Base-by-base conservation (phyloP, 2,888 invertebrate genomes). In the Carpatolechia fugitivella region DNA sequence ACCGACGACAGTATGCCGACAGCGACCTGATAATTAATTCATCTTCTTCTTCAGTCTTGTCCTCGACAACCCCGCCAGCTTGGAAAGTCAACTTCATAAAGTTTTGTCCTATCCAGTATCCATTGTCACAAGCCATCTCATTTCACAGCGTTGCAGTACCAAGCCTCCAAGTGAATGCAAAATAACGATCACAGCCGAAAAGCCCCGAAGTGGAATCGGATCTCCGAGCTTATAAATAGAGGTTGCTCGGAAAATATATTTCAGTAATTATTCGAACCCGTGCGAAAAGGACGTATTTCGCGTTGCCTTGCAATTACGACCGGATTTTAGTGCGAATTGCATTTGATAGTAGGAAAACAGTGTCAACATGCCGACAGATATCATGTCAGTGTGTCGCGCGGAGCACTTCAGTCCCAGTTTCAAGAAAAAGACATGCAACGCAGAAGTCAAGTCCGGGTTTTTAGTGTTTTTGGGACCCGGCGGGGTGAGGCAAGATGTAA, bases 381-480 rank as follows among this genome's bases (percentile, higher is more conserved):
- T 86, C 50, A 80, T 83, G 76, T 60, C 85, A 52, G 68, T 73
- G 55, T 81, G 77, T 62, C 76, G 69, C 40, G 62, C 73, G 35
- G 81, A 80, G 70, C 74, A 82, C 74, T 78, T 91, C 81, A 64
- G 87, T 61, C 74, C 84, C 76, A 67, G 69, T 58, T 73, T 75
- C 53, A 69, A 61, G 54, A 82, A 75, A 60, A 82, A 77, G 69
- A 66, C 74, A 8, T 69, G 70, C 73, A 91, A 91, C 70, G 92
- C 91, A 11, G 93, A 93, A 77, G 85, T 91, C 58, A 93, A 92
- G 80, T 91, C 91, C 59, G 93, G 93, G n/a, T 91, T 92, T 69
- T 86, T 93, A 80, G 92, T 91, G 62, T 80, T 93, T 41, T 65
- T 92, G 35, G 91, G 92, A 1, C 91, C 92, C 50, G 91, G 90